Evolutionary conservation across 2,113 vertebrate species (phyloP).

Genomic region (Albula glossodonta): DNA sequence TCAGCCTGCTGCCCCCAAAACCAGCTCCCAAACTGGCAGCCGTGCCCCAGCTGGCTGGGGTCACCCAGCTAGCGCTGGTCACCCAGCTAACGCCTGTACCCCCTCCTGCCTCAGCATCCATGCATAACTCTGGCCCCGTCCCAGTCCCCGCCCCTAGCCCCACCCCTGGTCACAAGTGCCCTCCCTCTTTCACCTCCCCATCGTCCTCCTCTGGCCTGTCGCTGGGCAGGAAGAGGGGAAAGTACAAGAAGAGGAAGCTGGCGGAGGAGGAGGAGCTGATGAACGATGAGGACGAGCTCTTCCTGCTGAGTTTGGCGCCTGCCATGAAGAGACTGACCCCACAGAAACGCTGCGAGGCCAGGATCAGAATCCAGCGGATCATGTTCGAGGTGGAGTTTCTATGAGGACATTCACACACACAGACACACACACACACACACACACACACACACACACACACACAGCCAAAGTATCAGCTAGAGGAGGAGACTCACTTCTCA

Average conservation of each 20-base stretch:
- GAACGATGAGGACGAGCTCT: slow-evolving; percentile 63
- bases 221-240: not conserved
- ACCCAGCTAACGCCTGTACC: slow-evolving; percentile 46
- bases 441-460: no score
- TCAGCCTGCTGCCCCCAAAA: slow-evolving; percentile 10
- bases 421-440: no score
- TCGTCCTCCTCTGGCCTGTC: slow-evolving; percentile 26
- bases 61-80: slow-evolving; percentile 39
- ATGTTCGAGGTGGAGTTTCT: slow-evolving; percentile 66
- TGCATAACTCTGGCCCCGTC: slow-evolving; percentile 14
- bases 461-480: no score
- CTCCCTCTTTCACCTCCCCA: no score
- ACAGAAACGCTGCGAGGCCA: slow-evolving; percentile 64
- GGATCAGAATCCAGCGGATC: slow-evolving; percentile 66
- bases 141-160: slow-evolving; percentile 43
- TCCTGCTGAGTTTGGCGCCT: slow-evolving; percentile 62
- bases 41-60: slow-evolving; percentile 47
- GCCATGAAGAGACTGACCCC: slow-evolving; percentile 63
- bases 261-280: slow-evolving; percentile 33
- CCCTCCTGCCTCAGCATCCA: slow-evolving; percentile 30
- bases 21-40: slow-evolving; percentile 26
- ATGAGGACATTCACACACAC: not conserved
- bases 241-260: slow-evolving; percentile 47
- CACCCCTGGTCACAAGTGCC: not conserved
- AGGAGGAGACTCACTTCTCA: no score